A percentile compares a stretch with the other conserved stretches of the same genome.
phyloP scores from a whole-genome alignment of 2,113 vertebrate genomes.

The Tichodroma muraria region DNA sequence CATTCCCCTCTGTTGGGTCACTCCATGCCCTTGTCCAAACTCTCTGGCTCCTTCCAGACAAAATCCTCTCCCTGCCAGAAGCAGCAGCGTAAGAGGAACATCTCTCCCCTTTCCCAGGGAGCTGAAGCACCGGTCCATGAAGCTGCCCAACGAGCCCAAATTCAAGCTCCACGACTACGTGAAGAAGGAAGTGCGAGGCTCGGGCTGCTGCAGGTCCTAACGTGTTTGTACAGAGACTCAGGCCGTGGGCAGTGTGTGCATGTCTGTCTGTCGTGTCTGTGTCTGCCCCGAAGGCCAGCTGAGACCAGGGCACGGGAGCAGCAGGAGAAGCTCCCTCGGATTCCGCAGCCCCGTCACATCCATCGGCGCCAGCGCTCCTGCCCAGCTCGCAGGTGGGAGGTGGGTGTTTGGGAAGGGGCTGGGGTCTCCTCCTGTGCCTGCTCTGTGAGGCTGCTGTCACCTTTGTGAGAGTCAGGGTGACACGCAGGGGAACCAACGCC shows the following conservation, averaged over 20 bases:
- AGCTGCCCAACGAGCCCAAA: conserved; percentile 78
- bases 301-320: neutral
- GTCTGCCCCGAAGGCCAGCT: neutral
- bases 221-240: neutral
- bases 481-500: neutral
- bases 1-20: neutral
- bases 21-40: neutral
- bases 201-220: conserved; percentile 84
- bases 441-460: neutral
- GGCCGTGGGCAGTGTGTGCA: conserved; percentile 26
- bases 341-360: neutral
- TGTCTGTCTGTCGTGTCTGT: conserved; percentile 50
- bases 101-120: conserved; percentile 67
- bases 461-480: neutral
- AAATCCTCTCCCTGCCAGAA: neutral
- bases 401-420: neutral
- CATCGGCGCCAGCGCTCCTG: rapidly evolving
- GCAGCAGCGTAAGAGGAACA: neutral
- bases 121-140: conserved; percentile 82
- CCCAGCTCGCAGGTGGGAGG: neutral
- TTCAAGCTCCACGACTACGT: conserved; percentile 91
- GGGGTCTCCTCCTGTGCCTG: neutral
- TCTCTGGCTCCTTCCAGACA: neutral
- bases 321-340: neutral
- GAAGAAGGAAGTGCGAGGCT: conserved; percentile 78